Base-by-base conservation (phyloP, 30 jellyfish, hydroid and myxozoan species). In the Nemopilema nomurai region DNA sequence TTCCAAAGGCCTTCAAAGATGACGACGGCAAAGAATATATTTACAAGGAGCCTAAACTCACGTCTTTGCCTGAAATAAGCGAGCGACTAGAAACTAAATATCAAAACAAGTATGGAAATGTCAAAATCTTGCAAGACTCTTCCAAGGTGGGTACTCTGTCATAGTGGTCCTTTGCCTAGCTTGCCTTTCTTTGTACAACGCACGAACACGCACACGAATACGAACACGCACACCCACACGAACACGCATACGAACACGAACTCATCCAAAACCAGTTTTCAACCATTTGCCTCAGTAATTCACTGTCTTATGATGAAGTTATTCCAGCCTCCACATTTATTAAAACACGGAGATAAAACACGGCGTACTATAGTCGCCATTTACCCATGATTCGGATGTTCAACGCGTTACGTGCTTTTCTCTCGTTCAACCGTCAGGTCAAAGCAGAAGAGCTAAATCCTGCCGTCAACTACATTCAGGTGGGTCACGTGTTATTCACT, bases 41-140 rank as follows among this genome's bases (percentile, higher is more conserved):
- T 69, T 96, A 96, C 96, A 96, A 96, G 68, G 99, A 96, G 82
- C 99, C 99, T 1, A 91, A 91, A 76, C 82, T 91, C 53, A 96
- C 99, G 25, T 78, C 97, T 23, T 86, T 96, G 16, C 96, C 99
- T 18, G 99, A 87, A 77, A 92, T 96, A 19, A 74, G 97, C 30
- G 96, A 87, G 75, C 96, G 99, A 18, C 87, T 96, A 28, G 79
- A 82, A 25, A 81, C 51, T 29, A 96, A 91, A 69, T 96, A 96
- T 88, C 85, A 86, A 30, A 52, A 29, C 16, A 91, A 92, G 68
- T 69, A 83, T 80, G 98, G 98, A 51, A 96, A 96, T 67, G 96
- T 96, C 74, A 91, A 89, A 51, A 77, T 96, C 30, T 74, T 96
- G 31, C 98, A 87, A 69, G 99, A 96, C 57, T 91, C 98, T 16